These are phyloP conservation scores for Brachypodius melanocephalos DNA, from an alignment of 2,113 vertebrate genomes.

Conservation along the genomic window DNA sequence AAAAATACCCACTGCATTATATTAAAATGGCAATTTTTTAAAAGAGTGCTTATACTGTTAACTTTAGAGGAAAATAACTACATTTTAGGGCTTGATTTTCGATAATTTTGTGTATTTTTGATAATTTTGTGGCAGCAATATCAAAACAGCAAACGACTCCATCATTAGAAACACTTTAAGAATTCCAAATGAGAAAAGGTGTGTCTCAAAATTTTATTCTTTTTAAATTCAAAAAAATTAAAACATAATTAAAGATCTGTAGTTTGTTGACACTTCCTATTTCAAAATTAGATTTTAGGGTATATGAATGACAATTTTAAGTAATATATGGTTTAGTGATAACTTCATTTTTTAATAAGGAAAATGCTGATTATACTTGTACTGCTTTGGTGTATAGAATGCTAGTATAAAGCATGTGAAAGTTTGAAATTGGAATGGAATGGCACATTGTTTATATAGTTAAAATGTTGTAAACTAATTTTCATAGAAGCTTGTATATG, in stretches of 20 bases:
- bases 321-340: background rate
- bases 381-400: background rate
- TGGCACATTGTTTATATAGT: background rate
- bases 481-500: background rate
- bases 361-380: background rate
- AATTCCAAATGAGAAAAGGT: slow-evolving; percentile 35
- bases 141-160: background rate
- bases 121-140: background rate
- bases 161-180: background rate
- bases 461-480: background rate
- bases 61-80: background rate
- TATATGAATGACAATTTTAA: slow-evolving; percentile 18
- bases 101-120: background rate
- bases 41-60: background rate
- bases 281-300: background rate
- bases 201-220: background rate
- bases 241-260: slow-evolving; percentile 24
- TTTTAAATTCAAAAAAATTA: slow-evolving; percentile 45
- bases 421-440: background rate
- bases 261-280: background rate
- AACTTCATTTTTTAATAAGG: background rate
- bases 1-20: background rate
- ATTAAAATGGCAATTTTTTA: background rate
- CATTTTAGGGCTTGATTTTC: background rate
- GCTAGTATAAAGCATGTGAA: background rate